These are phyloP conservation scores for Syngnathus floridae DNA, from an alignment of 2,113 vertebrate species.

Conservation along the genomic window DNA sequence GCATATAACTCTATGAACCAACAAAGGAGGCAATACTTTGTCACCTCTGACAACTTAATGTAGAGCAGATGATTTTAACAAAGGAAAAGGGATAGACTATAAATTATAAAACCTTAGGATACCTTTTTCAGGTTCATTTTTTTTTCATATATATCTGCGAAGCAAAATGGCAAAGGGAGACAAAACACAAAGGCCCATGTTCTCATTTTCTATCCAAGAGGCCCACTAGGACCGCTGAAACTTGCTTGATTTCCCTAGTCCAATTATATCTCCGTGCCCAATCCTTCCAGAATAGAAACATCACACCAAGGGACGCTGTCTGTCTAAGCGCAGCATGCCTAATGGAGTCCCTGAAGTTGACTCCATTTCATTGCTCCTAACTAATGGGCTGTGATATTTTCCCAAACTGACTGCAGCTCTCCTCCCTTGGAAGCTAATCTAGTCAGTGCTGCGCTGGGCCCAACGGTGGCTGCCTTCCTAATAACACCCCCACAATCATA, in stretches of 20 bases:
- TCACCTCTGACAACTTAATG: constrained; percentile 40
- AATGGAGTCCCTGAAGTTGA: constrained; percentile 93
- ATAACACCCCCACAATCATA: constrained; percentile 47
- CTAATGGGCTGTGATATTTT: constrained; percentile 93
- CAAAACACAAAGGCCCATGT: constrained; percentile 69
- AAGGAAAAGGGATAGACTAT: constrained; percentile 17
- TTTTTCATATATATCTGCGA: constrained; percentile 62
- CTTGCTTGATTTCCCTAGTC: constrained; percentile 91
- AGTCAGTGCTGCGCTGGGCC: constrained; percentile 60
- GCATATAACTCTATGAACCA: constrained; percentile 67
- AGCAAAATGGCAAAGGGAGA: constrained; percentile 54
- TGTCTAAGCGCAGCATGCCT: constrained; percentile 83
- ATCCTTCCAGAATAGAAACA: constrained; percentile 79
- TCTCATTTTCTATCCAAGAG: constrained; percentile 76
- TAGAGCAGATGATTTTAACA: constrained; percentile 49
- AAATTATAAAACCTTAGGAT: constrained; percentile 23
- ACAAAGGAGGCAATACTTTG: constrained; percentile 66
- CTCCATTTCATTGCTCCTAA: constrained; percentile 87
- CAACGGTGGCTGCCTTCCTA: constrained; percentile 40
- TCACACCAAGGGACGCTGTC: constrained; percentile 78
- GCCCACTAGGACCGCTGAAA: constrained; percentile 80
- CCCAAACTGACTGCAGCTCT: constrained; percentile 79
- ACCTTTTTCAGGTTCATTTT: constrained; percentile 27
- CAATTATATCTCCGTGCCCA: constrained; percentile 88
- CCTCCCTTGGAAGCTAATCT: constrained; percentile 74